These are phyloP conservation scores for Synanthedon formicaeformis DNA, from an alignment of 2,888 invertebrate genomes.

Conservation along the genomic window DNA sequence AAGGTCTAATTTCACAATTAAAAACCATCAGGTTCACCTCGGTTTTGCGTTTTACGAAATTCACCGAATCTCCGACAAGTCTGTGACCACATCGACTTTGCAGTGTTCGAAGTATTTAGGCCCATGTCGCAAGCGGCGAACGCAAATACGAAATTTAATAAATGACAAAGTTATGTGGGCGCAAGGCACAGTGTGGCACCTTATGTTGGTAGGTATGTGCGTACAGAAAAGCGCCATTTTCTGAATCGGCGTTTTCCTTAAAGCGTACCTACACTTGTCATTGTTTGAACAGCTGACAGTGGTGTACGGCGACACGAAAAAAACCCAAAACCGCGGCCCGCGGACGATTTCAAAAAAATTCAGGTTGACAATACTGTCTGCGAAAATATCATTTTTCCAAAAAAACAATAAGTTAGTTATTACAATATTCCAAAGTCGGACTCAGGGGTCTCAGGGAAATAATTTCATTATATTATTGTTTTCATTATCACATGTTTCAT, in stretches of 20 bases:
- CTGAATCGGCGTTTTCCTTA: constrained; percentile 45
- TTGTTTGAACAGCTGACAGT: constrained; percentile 60
- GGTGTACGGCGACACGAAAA: constrained; percentile 40
- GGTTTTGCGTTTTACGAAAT: constrained; percentile 7
- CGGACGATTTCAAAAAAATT: constrained; percentile 62
- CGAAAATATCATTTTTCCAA: not conserved
- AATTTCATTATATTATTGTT: too few species aligned
- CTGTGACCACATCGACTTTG: constrained; percentile 1
- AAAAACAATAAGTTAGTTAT: too few species aligned
- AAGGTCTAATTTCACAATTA: constrained; percentile 8
- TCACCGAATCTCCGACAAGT: not conserved
- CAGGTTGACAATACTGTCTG: constrained; percentile 13
- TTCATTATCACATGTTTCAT: too few species aligned
- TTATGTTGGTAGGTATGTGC: constrained; percentile 2
- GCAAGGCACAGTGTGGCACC: not conserved
- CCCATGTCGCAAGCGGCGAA: constrained; percentile 3
- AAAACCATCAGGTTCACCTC: constrained; percentile 9
- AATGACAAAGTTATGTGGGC: not conserved
- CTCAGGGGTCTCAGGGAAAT: too few species aligned
- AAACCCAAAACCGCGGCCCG: constrained; percentile 57
- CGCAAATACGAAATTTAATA: constrained; percentile 4
- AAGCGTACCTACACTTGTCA: constrained; percentile 41
- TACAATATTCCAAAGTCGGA: too few species aligned
- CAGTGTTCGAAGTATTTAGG: constrained; percentile 2
- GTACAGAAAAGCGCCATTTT: constrained; percentile 12